Evolutionary conservation across 2,797 vertebrate species (phyloP).

Genomic region (Tiaroga cobitis): DNA sequence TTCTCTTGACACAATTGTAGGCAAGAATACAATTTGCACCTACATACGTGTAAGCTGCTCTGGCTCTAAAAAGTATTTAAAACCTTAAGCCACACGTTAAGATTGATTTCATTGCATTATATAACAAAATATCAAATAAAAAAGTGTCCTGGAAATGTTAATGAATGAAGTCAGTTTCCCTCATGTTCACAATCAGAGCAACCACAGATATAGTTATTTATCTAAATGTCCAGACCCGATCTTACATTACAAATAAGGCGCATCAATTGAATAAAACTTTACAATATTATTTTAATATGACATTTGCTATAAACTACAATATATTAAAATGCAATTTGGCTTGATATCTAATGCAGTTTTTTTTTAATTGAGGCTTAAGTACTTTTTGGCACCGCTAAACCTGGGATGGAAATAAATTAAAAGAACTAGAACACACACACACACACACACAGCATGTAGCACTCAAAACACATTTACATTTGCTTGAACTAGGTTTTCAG

Average conservation of each 20-base stretch:
- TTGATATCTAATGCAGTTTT: background rate
- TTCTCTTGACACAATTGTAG: constrained; percentile 2
- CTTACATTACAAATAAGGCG: background rate
- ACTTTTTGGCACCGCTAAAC: background rate
- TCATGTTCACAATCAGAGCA: background rate
- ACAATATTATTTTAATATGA: background rate
- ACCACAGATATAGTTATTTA: background rate
- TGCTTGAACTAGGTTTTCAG: background rate
- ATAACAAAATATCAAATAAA: background rate
- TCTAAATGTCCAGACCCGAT: background rate
- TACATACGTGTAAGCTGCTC: background rate
- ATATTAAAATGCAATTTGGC: background rate
- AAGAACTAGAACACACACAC: background rate
- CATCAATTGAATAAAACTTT: background rate
- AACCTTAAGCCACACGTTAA: background rate
- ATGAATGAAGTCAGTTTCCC: background rate
- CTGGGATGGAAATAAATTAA: background rate
- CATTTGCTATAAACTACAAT: background rate
- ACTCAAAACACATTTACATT: background rate
- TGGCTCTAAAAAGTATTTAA: background rate
- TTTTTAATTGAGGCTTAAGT: background rate
- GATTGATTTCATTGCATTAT: too few species aligned
- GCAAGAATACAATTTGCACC: background rate
- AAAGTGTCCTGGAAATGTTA: background rate
- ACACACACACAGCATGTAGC: background rate